A percentile compares a stretch with the other conserved stretches of the same genome.
Evolutionary conservation across 2,113 vertebrate species (phyloP).

Genomic region (Rallus limicola): DNA sequence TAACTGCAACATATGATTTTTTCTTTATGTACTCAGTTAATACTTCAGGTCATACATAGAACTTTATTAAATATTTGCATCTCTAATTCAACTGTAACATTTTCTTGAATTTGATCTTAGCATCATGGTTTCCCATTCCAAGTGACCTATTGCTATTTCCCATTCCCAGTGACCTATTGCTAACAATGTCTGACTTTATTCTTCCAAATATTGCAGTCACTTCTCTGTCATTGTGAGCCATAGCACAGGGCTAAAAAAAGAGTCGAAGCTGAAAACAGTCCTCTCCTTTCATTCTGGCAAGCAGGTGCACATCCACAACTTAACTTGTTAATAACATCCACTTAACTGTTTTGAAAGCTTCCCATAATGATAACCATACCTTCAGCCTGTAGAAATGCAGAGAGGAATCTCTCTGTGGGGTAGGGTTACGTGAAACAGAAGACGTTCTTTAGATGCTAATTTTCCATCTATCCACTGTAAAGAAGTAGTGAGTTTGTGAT

Average conservation of each 20-base stretch:
- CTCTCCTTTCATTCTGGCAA: not conserved
- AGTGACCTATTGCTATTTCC: not conserved
- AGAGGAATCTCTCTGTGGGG: not conserved
- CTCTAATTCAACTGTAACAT: not conserved
- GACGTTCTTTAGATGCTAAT: not conserved
- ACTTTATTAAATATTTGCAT: not conserved
- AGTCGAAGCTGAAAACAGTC: not conserved
- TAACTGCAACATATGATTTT: not conserved
- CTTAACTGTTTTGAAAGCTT: not conserved
- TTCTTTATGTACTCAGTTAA: not conserved
- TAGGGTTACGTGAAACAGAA: slow-evolving; percentile 15
- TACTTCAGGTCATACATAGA: rapidly evolving
- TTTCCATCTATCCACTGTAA: not conserved
- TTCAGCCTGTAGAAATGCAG: not conserved
- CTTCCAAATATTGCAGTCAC: not conserved
- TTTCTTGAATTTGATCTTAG: not conserved
- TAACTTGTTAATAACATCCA: no score
- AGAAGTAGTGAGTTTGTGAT: not conserved
- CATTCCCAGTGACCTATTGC: not conserved
- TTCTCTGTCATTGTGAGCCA: not conserved
- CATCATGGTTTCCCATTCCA: not conserved
- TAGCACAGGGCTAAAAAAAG: not conserved
- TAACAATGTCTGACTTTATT: not conserved
- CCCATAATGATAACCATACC: not conserved
- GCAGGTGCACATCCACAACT: not conserved